Evolutionary conservation across 1,140 invertebrate species (phyloP).

Genomic region (Lysiphlebus fabarum): DNA sequence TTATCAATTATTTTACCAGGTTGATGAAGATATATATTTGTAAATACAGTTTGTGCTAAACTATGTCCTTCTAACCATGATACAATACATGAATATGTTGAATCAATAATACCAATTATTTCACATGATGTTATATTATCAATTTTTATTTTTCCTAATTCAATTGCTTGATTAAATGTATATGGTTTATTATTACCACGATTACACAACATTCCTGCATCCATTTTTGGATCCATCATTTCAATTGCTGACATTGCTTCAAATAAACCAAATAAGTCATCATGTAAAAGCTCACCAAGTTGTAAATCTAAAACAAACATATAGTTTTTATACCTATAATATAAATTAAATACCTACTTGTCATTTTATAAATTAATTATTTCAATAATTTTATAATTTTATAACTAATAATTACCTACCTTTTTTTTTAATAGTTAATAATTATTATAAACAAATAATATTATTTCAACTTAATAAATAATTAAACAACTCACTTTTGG

Average conservation of each 20-base stretch:
- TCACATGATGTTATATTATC: conserved; percentile 69
- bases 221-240: conserved; percentile 99
- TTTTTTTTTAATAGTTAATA: not conserved
- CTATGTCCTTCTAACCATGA: conserved; percentile 95
- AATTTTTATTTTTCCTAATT: conserved; percentile 76
- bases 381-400: not conserved
- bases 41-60: conserved; percentile 94
- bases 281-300: conserved; percentile 84
- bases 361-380: not conserved
- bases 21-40: conserved; percentile 92
- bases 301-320: conserved; percentile 64
- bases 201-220: conserved; percentile 96
- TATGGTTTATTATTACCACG: conserved; percentile 77
- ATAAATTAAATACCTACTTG: conserved; percentile 15
- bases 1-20: conserved; percentile 82
- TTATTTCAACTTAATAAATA: conserved; percentile 1
- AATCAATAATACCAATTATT: conserved; percentile 88
- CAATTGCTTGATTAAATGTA: conserved; percentile 84
- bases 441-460: conserved; percentile 4
- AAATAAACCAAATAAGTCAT: conserved; percentile 90
- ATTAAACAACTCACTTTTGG: conserved; percentile 61
- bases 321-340: not conserved
- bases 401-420: not conserved
- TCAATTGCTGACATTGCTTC: conserved; percentile 99
- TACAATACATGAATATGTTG: conserved; percentile 86